Conservation (phyloP, 2,888 invertebrate species). For the Crematogaster levior region DNA sequence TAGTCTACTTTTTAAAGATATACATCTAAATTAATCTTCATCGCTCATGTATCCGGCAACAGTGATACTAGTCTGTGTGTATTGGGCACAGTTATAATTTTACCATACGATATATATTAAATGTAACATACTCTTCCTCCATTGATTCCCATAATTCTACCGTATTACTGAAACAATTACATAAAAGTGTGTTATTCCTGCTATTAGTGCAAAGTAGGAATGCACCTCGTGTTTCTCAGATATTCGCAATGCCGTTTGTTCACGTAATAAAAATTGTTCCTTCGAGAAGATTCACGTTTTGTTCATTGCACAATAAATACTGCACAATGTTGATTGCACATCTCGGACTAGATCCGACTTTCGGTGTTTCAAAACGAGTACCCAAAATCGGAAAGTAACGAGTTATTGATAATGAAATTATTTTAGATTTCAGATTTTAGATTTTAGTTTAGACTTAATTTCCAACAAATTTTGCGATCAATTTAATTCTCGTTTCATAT, state of each 20-base stretch:
- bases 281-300: slow-evolving; percentile 9
- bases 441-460: not conserved
- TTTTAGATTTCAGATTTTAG: not conserved
- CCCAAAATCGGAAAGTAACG: not conserved
- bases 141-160: not conserved
- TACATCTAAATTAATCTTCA: slow-evolving; percentile 37
- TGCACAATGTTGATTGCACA: slow-evolving; percentile 33
- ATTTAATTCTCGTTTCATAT: not conserved
- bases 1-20: slow-evolving; percentile 52
- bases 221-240: slow-evolving; percentile 31
- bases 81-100: not conserved
- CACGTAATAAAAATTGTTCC: slow-evolving; percentile 28
- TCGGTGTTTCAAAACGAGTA: not conserved
- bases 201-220: slow-evolving; percentile 11
- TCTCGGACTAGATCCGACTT: not conserved
- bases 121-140: slow-evolving; percentile 17
- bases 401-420: not conserved
- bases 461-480: not conserved
- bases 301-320: slow-evolving; percentile 4
- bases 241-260: not conserved
- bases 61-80: not conserved
- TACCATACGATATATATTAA: slow-evolving; percentile 25
- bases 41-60: slow-evolving; percentile 9
- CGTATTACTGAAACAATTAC: slow-evolving; percentile 5
- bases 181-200: not conserved